Percentiles rank a stretch among this genome's conserved stretches.
These are phyloP conservation scores for Cacatua alba DNA, from an alignment of 2,113 vertebrate genomes.

Conservation along the genomic window DNA sequence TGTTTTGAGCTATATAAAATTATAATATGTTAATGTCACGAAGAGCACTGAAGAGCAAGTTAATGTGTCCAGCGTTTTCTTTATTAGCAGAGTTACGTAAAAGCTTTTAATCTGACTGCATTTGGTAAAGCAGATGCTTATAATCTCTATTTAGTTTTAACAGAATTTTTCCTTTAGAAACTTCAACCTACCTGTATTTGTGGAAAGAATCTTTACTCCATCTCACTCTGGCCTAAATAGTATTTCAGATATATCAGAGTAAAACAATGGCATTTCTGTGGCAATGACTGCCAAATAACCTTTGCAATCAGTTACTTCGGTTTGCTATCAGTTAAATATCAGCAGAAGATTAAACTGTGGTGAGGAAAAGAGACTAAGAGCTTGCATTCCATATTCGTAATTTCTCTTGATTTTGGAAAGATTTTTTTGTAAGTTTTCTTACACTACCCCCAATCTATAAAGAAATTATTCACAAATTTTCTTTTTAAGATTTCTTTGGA, in stretches of 20 bases:
- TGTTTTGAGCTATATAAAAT: constrained; percentile 29
- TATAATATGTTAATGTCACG: constrained; percentile 2
- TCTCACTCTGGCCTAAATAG: neutral
- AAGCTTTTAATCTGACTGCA: constrained; percentile 43
- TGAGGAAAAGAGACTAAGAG: neutral
- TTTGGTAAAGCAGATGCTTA: constrained; percentile 56
- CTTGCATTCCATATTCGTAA: neutral
- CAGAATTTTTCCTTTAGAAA: constrained; percentile 1
- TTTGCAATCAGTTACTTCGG: neutral
- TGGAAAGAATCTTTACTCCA: neutral
- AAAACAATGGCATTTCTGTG: neutral
- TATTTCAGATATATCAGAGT: neutral
- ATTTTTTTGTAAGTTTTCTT: neutral
- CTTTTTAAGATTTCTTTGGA: neutral
- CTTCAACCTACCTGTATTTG: neutral
- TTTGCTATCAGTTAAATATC: neutral
- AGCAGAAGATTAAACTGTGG: neutral
- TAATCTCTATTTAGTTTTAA: constrained; percentile 34
- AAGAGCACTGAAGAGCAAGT: neutral
- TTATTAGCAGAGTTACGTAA: constrained; percentile 45
- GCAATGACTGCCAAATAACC: neutral
- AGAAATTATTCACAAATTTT: neutral
- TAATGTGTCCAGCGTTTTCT: neutral
- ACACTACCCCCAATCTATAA: neutral
- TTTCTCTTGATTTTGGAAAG: neutral